Conservation (phyloP, 2,113 vertebrate genomes). For the Bufo gargarizans region DNA sequence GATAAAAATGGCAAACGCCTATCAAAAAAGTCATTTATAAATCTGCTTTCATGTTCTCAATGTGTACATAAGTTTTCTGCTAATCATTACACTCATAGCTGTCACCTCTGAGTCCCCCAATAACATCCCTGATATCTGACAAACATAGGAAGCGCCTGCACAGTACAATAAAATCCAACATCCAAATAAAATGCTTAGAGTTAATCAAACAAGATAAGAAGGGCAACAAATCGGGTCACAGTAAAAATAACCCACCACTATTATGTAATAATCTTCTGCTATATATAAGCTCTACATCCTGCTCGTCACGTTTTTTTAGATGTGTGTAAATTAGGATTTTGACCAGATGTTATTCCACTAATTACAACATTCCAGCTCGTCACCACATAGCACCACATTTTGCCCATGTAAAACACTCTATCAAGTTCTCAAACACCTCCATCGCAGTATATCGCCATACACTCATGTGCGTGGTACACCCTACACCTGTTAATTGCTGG, state of each 20-base stretch:
- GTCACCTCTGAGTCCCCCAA: too few species aligned
- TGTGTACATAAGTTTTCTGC: too few species aligned
- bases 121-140: too few species aligned
- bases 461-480: background rate
- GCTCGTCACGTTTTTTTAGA: too few species aligned
- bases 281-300: background rate
- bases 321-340: background rate
- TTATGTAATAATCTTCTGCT: background rate
- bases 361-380: constrained; percentile 34
- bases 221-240: too few species aligned
- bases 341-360: constrained; percentile 11
- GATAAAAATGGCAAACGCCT: too few species aligned
- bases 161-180: background rate
- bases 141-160: too few species aligned
- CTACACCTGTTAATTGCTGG: constrained; percentile 32
- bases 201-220: background rate
- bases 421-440: constrained; percentile 32
- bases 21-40: too few species aligned
- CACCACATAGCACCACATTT: constrained; percentile 8
- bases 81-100: too few species aligned
- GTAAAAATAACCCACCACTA: background rate
- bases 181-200: background rate
- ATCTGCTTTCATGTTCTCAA: too few species aligned
- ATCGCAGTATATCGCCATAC: background rate
- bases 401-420: constrained; percentile 25